These are phyloP conservation scores for Drosophila macrothrix DNA, from an alignment of 2,888 invertebrate genomes.

Conservation along the genomic window DNA sequence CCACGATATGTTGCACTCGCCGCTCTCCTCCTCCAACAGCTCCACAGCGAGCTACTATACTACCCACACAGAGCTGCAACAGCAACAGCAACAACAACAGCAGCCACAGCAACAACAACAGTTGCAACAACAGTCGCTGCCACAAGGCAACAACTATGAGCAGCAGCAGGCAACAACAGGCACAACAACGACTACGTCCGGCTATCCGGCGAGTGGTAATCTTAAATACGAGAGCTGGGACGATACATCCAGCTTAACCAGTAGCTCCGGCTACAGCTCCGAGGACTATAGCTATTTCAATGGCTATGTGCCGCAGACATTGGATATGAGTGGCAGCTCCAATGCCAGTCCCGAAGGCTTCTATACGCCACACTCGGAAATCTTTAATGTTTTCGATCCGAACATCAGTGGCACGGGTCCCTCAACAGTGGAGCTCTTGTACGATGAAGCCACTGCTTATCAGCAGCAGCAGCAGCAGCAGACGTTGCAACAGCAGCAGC, in stretches of 20 bases:
- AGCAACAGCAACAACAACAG: conserved; percentile 49
- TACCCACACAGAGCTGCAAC: conserved; percentile 30
- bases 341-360: conserved; percentile 49
- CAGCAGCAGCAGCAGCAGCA: conserved; percentile 58
- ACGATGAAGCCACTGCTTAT: conserved; percentile 61
- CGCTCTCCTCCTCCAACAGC: conserved; percentile 67
- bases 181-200: conserved; percentile 2
- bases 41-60: conserved; percentile 60
- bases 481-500: conserved; percentile 33
- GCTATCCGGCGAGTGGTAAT: conserved; percentile 44
- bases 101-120: conserved; percentile 24
- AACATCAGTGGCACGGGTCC: conserved; percentile 45
- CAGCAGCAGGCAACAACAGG: conserved; percentile 12
- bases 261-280: conserved; percentile 82
- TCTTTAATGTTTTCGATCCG: conserved; percentile 79
- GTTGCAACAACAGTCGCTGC: conserved; percentile 21
- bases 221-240: conserved; percentile 83
- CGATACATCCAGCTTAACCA: conserved; percentile 84
- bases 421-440: conserved; percentile 59
- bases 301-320: conserved; percentile 48
- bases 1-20: conserved; percentile 70
- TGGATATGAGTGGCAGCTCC: conserved; percentile 55
- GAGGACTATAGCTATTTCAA: conserved; percentile 81
- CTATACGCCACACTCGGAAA: conserved; percentile 71
- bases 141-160: conserved; percentile 29